Base-by-base conservation (phyloP, 2,797 vertebrate genomes). In the Zonotrichia albicollis region DNA sequence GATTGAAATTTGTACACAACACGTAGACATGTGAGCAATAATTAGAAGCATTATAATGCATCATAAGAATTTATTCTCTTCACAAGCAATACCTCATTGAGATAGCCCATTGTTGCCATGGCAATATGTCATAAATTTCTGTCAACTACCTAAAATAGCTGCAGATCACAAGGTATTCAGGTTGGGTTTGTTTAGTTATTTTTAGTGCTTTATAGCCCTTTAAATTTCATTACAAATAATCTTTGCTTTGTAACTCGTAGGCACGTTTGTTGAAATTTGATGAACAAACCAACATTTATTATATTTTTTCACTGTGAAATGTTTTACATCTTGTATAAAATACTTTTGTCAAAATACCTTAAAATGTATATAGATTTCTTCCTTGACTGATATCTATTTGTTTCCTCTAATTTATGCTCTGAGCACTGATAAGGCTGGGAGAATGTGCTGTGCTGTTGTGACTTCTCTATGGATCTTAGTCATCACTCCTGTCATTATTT, bases 121-220 rank as follows among this genome's bases (percentile, higher is more conserved):
- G 81, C 93, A 66, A 95, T 74, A 77, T 54, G 87, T 93, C 72
- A 95, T 74, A 92, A 95, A 97, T 96, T 96, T 95, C 76, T 95
- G 91, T 62, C 91, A 93, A 79, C 82, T 81, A 86, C 71, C 86
- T 88, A 89, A 96, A 96, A 97, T 96, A 96, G 78, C 87, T 95
- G 23, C 54, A 93, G 82, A 96, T 93, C 78, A 94, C 57, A 93
- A 92, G 80, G 66, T 85, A 94, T 74, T 85, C 26, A 74, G 55
- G 18, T 32, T 77, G 21, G 11, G 1, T 18, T 58, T 82, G 30
- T 29, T 50, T 14, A 27, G 8, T 0, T 25, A 38, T 61, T 70
- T 60, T 17, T 50, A 48, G 12, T 8, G 2, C 29, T 48, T 71
- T 80, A 22, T 38, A 62, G 20, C 2, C 74, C 70, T 75, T 93